Conservation (phyloP, 2,113 vertebrate genomes). For the Amblyornis subalaris region DNA sequence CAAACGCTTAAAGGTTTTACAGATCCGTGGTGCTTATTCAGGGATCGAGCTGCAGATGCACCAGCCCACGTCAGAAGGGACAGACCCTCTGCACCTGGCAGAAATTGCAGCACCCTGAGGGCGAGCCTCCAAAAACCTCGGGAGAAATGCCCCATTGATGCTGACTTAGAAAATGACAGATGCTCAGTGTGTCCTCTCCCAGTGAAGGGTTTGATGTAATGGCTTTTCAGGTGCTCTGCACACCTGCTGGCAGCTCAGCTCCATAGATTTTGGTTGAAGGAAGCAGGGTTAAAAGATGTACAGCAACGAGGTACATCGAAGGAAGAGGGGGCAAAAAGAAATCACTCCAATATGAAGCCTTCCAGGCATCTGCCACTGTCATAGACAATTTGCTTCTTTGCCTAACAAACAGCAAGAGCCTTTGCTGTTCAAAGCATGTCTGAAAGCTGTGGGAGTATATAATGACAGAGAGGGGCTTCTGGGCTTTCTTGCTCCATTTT, state of each 20-base stretch:
- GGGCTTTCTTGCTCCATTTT: not conserved
- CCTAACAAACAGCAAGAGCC: not conserved
- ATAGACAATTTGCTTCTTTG: not conserved
- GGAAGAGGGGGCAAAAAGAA: not conserved
- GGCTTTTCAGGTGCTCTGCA: not conserved
- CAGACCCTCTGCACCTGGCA: not conserved
- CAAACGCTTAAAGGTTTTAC: not conserved
- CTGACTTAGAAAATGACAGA: not conserved
- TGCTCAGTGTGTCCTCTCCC: not conserved
- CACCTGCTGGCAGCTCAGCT: not conserved
- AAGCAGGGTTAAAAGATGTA: not conserved
- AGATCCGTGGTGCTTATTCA: not conserved
- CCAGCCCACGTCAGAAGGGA: not conserved
- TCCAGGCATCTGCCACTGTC: not conserved
- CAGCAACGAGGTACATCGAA: not conserved
- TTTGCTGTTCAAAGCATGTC: not conserved
- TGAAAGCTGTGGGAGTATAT: not conserved
- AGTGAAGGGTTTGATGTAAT: not conserved
- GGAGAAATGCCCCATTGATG: not conserved
- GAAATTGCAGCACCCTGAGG: not conserved
- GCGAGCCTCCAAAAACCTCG: not conserved
- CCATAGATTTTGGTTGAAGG: not conserved
- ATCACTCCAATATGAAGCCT: not conserved
- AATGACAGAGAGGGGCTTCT: constrained; percentile 16
- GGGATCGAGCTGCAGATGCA: not conserved